Percentiles rank a stretch among this genome's conserved stretches.
These are phyloP conservation scores for Nyctibius bracteatus DNA, from an alignment of 2,113 vertebrate genomes.

Conservation along the genomic window DNA sequence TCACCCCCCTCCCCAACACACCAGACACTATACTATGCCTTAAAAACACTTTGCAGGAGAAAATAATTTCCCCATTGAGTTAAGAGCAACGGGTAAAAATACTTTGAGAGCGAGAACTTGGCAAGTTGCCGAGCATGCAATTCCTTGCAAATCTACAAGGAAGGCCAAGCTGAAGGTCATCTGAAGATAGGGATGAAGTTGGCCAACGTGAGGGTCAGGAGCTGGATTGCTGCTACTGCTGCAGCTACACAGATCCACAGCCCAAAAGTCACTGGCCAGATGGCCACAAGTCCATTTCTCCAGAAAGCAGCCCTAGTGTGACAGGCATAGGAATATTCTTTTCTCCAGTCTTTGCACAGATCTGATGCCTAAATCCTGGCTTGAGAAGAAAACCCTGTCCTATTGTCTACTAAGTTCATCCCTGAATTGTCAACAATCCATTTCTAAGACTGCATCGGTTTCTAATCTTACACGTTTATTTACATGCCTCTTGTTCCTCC, in stretches of 20 bases:
- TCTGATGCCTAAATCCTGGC: not conserved
- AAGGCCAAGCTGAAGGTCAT: not conserved
- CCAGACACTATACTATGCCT: not conserved
- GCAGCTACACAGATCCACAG: not conserved
- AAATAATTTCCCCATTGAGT: slow-evolving; percentile 25
- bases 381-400: not conserved
- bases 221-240: not conserved
- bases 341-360: not conserved
- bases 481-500: not conserved
- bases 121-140: not conserved
- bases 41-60: slow-evolving; percentile 5
- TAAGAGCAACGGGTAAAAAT: slow-evolving; percentile 11
- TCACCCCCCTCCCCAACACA: not conserved
- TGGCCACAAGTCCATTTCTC: not conserved
- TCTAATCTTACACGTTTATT: not conserved
- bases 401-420: not conserved
- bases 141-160: not conserved
- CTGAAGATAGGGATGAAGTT: not conserved
- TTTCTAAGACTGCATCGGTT: not conserved
- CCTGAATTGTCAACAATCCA: not conserved
- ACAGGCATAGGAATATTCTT: not conserved
- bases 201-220: not conserved
- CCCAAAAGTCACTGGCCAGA: not conserved
- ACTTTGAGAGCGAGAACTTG: not conserved
- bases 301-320: not conserved